Conservation (phyloP, 2,113 vertebrate genomes). For the Microcebus murinus region DNA sequence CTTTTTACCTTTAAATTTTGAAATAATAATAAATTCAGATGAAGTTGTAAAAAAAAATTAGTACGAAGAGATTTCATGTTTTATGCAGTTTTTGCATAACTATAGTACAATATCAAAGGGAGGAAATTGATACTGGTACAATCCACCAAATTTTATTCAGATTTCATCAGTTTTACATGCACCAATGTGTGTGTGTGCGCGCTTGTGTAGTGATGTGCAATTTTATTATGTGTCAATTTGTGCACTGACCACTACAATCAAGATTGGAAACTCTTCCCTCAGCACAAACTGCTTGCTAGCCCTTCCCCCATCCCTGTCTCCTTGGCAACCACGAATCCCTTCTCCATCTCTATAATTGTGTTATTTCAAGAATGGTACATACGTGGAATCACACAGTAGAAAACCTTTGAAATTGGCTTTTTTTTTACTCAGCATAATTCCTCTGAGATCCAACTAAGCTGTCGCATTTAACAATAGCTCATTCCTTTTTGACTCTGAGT, state of each 20-base stretch:
- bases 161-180: not conserved
- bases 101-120: not conserved
- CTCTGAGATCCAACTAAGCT: not conserved
- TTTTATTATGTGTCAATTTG: not conserved
- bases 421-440: not conserved
- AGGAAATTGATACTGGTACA: not conserved
- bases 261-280: not conserved
- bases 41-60: not conserved
- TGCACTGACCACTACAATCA: not conserved
- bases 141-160: not conserved
- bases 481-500: not conserved
- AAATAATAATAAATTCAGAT: not conserved
- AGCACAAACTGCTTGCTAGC: not conserved
- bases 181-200: not conserved
- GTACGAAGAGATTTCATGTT: not conserved
- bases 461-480: not conserved
- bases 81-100: not conserved
- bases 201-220: not conserved
- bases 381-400: not conserved
- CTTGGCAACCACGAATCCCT: constrained; percentile 47
- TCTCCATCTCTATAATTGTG: constrained; percentile 33
- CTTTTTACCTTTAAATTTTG: not conserved
- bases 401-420: constrained; percentile 4
- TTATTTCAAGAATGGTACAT: constrained; percentile 46
- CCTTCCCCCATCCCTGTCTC: not conserved